A percentile compares a stretch with the other conserved stretches of the same genome.
These are phyloP conservation scores for Cotesia typhae DNA, from an alignment of 1,140 invertebrate genomes.

Conservation along the genomic window DNA sequence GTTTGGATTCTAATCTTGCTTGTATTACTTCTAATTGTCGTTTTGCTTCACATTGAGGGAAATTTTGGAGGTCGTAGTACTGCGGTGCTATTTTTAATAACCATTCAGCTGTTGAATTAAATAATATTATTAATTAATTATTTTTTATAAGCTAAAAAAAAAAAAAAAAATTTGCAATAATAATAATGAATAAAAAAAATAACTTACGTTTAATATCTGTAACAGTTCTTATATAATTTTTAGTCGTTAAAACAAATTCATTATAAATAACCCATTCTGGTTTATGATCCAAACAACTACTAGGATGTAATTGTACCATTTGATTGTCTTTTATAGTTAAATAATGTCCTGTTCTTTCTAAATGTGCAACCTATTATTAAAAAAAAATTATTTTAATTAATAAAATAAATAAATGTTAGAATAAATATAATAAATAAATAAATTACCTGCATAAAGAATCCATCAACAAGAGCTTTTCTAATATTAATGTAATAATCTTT, in stretches of 20 bases:
- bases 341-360: constrained; percentile 96
- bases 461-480: constrained; percentile 95
- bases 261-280: constrained; percentile 99
- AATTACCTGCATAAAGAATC: constrained; percentile 98
- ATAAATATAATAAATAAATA: constrained; percentile 19
- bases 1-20: constrained; percentile 83
- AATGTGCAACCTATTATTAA: constrained; percentile 82
- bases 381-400: constrained; percentile 8
- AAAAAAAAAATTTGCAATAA: no score
- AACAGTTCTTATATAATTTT: constrained; percentile 99
- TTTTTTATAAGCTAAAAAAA: no score
- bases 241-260: constrained; percentile 99
- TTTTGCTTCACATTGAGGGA: constrained; percentile 97
- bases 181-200: neutral
- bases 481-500: constrained; percentile 99
- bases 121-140: constrained; percentile 25
- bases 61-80: constrained; percentile 98
- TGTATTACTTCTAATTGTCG: constrained; percentile 88
- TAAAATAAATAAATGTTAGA: neutral
- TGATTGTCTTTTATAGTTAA: constrained; percentile 99
- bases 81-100: constrained; percentile 94
- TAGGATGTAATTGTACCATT: constrained; percentile 97
- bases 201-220: constrained; percentile 96
- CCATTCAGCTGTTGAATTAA: constrained; percentile 82
- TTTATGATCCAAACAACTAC: constrained; percentile 98